Evolutionary conservation across 2,113 vertebrate species (phyloP).

Genomic region (Tiliqua scincoides): DNA sequence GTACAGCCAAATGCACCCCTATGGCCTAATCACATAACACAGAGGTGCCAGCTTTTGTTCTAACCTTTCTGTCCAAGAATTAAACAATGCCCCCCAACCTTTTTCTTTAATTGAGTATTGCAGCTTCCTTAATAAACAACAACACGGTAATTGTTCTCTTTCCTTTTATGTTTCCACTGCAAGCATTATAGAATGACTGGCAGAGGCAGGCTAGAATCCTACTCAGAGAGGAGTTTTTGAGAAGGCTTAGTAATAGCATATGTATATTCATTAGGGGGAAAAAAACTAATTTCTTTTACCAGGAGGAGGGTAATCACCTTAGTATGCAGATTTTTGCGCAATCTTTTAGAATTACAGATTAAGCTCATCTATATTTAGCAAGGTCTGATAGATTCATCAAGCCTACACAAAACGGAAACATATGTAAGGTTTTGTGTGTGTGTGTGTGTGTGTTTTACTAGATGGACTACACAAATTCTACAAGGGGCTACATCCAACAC

Average conservation of each 20-base stretch:
- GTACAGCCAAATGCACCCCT: neutral
- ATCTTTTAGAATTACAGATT: conserved; percentile 27
- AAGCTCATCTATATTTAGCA: conserved; percentile 43
- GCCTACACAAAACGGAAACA: neutral
- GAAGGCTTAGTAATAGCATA: conserved; percentile 28
- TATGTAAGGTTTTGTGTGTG: neutral
- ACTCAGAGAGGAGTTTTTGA: conserved; percentile 10
- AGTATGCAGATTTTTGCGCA: conserved; percentile 47
- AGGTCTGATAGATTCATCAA: conserved; percentile 27
- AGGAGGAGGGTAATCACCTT: conserved; percentile 48
- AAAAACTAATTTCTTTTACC: conserved; percentile 49
- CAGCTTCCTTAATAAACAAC: neutral
- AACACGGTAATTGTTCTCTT: neutral
- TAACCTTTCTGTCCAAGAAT: neutral
- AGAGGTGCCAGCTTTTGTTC: neutral
- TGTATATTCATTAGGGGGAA: conserved; percentile 47
- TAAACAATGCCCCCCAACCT: neutral
- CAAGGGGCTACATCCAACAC: neutral
- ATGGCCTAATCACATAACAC: neutral
- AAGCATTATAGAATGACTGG: neutral
- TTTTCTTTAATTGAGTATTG: neutral
- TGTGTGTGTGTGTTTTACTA: neutral
- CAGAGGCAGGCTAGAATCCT: conserved; percentile 2
- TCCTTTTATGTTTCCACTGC: neutral
- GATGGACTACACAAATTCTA: neutral